Evolutionary conservation across 2,797 vertebrate genomes (phyloP).

Genomic region (Fringilla coelebs): DNA sequence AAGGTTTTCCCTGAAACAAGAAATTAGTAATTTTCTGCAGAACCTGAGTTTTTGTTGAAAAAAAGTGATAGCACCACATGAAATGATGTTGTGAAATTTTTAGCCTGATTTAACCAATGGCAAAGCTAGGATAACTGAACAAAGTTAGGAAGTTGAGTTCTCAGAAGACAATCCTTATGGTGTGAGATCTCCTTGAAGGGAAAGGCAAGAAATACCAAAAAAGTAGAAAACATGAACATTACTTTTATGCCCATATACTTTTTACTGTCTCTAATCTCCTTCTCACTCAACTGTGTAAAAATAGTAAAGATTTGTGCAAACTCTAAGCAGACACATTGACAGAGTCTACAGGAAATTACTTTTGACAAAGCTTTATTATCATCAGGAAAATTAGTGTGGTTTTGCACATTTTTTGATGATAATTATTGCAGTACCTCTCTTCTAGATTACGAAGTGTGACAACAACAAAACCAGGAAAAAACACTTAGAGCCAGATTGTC

Average conservation of each 20-base stretch:
- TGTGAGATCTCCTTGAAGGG: not conserved
- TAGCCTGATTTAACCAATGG: not conserved
- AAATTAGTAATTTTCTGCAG: not conserved
- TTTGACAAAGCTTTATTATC: not conserved
- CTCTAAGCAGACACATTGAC: not conserved
- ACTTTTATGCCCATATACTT: not conserved
- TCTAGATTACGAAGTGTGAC: not conserved
- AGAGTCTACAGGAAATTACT: not conserved
- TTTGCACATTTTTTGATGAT: not conserved
- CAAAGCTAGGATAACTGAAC: not conserved
- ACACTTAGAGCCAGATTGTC: not conserved
- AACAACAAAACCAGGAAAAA: not conserved
- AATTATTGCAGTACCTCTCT: not conserved
- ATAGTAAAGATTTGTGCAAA: not conserved
- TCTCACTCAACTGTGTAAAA: not conserved
- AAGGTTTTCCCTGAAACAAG: not conserved
- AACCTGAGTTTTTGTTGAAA: not conserved
- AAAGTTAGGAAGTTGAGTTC: not conserved
- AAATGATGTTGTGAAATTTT: not conserved
- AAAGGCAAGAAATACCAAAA: not conserved
- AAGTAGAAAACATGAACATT: not conserved
- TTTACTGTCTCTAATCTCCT: not conserved
- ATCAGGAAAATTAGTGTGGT: not conserved
- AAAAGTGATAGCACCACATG: not conserved
- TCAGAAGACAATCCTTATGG: not conserved